Conservation (phyloP, 1,140 invertebrate species). For the Aethina tumida region DNA sequence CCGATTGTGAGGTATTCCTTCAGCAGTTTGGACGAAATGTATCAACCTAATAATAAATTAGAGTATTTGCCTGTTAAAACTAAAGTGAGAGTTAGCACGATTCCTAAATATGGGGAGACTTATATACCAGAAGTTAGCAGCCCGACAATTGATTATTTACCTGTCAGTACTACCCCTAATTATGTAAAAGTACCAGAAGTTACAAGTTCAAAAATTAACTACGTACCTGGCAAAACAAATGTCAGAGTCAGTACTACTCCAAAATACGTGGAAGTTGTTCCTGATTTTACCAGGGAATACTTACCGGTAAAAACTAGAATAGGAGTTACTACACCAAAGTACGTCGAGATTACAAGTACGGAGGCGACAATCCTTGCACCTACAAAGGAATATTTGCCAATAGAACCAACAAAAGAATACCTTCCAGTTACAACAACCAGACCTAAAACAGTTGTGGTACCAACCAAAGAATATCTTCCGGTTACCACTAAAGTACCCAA, state of each 20-base stretch:
- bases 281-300: slow-evolving; percentile 17
- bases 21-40: slow-evolving; percentile 18
- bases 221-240: slow-evolving; percentile 8
- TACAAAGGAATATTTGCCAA: slow-evolving; percentile 14
- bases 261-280: slow-evolving; percentile 2
- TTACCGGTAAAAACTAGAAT: slow-evolving; percentile 10
- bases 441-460: slow-evolving; percentile 10
- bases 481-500: slow-evolving; percentile 15
- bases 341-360: slow-evolving; percentile 8
- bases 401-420: slow-evolving; percentile 4
- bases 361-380: slow-evolving; percentile 10
- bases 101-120: no score
- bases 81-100: slow-evolving; percentile 8
- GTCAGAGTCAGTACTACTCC: slow-evolving; percentile 6
- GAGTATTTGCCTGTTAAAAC: neutral
- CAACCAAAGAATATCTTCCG: slow-evolving; percentile 5
- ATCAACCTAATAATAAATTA: slow-evolving; percentile 12
- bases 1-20: slow-evolving; percentile 21
- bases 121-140: slow-evolving; percentile 6
- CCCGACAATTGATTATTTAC: slow-evolving; percentile 7
- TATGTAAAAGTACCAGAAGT: neutral
- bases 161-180: slow-evolving; percentile 1
- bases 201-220: neutral
- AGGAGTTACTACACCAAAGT: slow-evolving; percentile 4
- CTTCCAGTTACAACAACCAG: slow-evolving; percentile 7